Percentiles rank a stretch among this genome's conserved stretches.
phyloP scores from a whole-genome alignment of 1,140 invertebrate species.

The Cecropterus lyciades region DNA sequence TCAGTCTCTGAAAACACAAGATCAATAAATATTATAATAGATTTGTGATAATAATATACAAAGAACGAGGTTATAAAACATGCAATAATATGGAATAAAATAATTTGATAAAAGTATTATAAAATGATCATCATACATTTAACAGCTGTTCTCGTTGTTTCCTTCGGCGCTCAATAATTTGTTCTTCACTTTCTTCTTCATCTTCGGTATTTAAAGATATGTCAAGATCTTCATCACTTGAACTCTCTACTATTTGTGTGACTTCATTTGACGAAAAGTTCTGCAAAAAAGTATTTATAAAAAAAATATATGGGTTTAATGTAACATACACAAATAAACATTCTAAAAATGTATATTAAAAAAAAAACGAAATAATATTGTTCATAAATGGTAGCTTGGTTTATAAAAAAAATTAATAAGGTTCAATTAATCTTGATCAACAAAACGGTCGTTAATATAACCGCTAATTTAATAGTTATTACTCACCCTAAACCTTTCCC shows the following conservation, averaged over 20 bases:
- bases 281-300: too few species aligned
- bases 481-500: slow-evolving; percentile 58
- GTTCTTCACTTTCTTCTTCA: slow-evolving; percentile 97
- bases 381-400: too few species aligned
- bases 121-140: slow-evolving; percentile 87
- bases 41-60: too few species aligned
- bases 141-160: slow-evolving; percentile 95
- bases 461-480: slow-evolving; percentile 53
- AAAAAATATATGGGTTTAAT: too few species aligned
- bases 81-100: too few species aligned
- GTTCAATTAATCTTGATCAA: not conserved
- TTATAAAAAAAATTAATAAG: too few species aligned
- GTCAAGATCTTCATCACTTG: slow-evolving; percentile 86
- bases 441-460: not conserved
- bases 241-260: slow-evolving; percentile 80
- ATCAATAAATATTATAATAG: slow-evolving; percentile 10
- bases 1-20: slow-evolving; percentile 41
- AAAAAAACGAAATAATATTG: too few species aligned
- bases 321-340: too few species aligned
- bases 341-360: too few species aligned
- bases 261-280: slow-evolving; percentile 93
- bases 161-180: slow-evolving; percentile 95
- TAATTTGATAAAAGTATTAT: too few species aligned
- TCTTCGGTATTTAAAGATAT: slow-evolving; percentile 92
- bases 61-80: too few species aligned